Percentiles rank a stretch among this genome's conserved stretches.
Evolutionary conservation across 2,797 vertebrate genomes (phyloP).

Genomic region (Rhodeus uyekii): DNA sequence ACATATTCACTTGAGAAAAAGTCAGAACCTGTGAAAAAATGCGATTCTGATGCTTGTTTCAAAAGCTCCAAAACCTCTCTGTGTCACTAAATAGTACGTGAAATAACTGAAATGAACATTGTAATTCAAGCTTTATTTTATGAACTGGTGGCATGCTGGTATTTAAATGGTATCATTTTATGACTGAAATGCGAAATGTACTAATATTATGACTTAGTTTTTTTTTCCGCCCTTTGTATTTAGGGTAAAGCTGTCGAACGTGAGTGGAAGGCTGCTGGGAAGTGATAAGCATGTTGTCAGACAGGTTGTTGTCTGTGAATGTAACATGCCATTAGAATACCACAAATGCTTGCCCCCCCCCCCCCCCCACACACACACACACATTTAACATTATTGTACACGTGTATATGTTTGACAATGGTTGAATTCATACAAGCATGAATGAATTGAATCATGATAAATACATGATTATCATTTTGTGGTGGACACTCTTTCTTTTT

Average conservation of each 20-base stretch:
- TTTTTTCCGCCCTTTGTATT: not conserved
- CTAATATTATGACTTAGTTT: not conserved
- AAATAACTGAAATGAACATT: not conserved
- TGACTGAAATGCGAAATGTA: not conserved
- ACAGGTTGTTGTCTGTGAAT: slow-evolving; percentile 25
- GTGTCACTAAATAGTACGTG: not conserved
- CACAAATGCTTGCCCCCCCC: no score
- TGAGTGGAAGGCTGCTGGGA: not conserved
- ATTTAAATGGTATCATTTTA: not conserved
- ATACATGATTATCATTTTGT: not conserved
- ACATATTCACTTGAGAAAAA: not conserved
- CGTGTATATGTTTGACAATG: not conserved
- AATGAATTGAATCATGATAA: not conserved
- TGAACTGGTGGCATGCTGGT: not conserved
- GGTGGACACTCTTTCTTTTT: not conserved
- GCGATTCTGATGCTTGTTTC: not conserved
- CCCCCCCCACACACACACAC: no score
- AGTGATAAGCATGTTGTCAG: slow-evolving; percentile 51
- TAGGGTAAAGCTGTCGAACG: not conserved
- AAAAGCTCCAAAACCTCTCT: slow-evolving; percentile 6
- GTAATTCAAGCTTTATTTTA: not conserved
- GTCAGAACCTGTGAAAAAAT: not conserved
- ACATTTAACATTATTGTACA: not conserved
- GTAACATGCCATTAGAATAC: slow-evolving; percentile 41
- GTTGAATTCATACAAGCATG: slow-evolving; percentile 34